A percentile compares a stretch with the other conserved stretches of the same genome.
Evolutionary conservation across 1,140 invertebrate genomes (phyloP).

Genomic region (Dreissena polymorpha): DNA sequence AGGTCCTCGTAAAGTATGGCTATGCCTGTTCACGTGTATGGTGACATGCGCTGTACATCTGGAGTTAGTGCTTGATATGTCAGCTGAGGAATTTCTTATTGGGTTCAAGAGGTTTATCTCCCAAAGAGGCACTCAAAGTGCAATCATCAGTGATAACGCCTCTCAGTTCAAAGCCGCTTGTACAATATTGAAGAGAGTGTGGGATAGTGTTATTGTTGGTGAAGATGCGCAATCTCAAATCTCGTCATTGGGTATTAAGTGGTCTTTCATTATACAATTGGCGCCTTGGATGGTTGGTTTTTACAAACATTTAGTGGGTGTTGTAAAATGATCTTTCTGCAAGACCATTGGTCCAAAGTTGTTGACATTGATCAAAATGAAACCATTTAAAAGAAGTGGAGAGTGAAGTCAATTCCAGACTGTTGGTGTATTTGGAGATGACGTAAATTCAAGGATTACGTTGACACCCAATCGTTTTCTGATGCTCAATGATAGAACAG

Average conservation of each 20-base stretch:
- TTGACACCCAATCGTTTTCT: constrained; percentile 6
- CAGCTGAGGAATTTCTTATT: not conserved
- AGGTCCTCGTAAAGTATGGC: not conserved
- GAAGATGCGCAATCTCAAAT: not conserved
- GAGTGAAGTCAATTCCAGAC: constrained; percentile 1
- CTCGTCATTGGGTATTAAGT: not conserved
- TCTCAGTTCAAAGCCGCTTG: not conserved
- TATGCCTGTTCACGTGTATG: too few species aligned
- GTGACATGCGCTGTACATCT: not conserved
- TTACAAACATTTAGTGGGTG: not conserved
- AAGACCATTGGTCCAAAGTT: not conserved
- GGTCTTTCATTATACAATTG: not conserved
- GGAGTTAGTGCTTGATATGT: not conserved
- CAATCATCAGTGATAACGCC: constrained; percentile 7
- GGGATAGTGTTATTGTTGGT: not conserved
- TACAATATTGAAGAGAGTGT: not conserved
- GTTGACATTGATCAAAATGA: not conserved
- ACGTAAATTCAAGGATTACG: not conserved
- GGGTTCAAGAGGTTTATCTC: not conserved
- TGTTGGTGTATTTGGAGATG: constrained; percentile 20
- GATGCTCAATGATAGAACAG: too few species aligned
- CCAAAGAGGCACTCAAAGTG: not conserved
- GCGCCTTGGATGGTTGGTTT: not conserved
- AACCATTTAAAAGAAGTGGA: constrained; percentile 10
- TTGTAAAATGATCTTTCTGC: not conserved